Conservation (phyloP, 2,797 vertebrate species). For the Scleropages formosus region DNA sequence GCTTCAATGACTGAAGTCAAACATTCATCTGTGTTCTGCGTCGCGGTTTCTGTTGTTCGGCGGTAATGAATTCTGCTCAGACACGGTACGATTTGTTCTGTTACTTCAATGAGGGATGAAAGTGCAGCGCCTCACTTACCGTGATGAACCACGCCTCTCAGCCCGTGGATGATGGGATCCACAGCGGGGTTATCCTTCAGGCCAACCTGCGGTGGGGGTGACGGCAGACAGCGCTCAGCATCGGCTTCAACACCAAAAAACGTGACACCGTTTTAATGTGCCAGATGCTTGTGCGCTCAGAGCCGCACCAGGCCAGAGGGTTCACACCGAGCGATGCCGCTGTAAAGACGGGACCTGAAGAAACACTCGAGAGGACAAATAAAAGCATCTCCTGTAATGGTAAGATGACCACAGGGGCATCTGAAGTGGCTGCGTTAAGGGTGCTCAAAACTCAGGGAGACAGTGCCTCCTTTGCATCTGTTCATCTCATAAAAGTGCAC, state of each 20-base stretch:
- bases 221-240: constrained; percentile 67
- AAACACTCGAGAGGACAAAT: not conserved
- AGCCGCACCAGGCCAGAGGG: not conserved
- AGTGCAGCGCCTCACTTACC: constrained; percentile 73
- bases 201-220: constrained; percentile 79
- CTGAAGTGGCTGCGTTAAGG: not conserved
- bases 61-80: not conserved
- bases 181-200: constrained; percentile 89
- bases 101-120: not conserved
- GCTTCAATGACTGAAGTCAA: not conserved
- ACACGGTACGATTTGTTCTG: not conserved
- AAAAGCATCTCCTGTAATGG: not conserved
- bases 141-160: constrained; percentile 95
- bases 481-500: constrained; percentile 14
- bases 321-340: not conserved
- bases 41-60: not conserved
- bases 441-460: not conserved
- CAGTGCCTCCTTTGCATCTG: not conserved
- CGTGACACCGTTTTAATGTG: constrained; percentile 58
- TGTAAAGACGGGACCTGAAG: not conserved
- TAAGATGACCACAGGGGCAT: not conserved
- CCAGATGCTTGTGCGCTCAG: constrained; percentile 46
- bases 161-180: constrained; percentile 91
- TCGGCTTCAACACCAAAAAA: constrained; percentile 57
- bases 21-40: not conserved